A percentile compares a stretch with the other conserved stretches of the same genome.
These are phyloP conservation scores for Terrapene triunguis DNA, from an alignment of 2,113 vertebrate species.

Conservation along the genomic window DNA sequence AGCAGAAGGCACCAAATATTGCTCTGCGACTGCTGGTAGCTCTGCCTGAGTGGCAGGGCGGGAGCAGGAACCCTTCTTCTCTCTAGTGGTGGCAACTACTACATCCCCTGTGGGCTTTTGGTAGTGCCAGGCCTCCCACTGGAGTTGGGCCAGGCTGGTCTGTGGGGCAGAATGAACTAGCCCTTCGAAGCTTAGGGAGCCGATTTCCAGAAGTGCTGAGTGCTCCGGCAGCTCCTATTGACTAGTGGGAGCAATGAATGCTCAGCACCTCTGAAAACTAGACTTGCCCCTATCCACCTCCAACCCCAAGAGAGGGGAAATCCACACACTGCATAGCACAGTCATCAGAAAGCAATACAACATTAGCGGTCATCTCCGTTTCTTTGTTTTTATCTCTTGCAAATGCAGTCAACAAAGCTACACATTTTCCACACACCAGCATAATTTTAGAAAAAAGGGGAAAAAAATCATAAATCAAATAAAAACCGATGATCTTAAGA, in stretches of 20 bases:
- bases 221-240: neutral
- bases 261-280: neutral
- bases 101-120: neutral
- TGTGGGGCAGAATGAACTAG: neutral
- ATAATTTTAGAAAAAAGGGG: slow-evolving; percentile 16
- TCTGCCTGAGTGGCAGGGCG: neutral
- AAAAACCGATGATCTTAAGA: slow-evolving; percentile 32
- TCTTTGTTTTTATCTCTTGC: slow-evolving; percentile 32
- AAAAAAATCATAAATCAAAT: neutral
- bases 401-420: slow-evolving; percentile 42
- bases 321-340: neutral
- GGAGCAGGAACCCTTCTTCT: neutral
- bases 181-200: neutral
- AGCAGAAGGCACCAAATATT: neutral
- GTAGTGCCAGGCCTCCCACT: neutral
- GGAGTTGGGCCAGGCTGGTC: neutral
- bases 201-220: neutral
- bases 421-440: slow-evolving; percentile 39
- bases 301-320: neutral
- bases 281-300: neutral
- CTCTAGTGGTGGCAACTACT: neutral
- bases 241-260: neutral
- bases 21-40: neutral
- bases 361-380: neutral
- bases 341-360: neutral